Percentiles rank a stretch among this genome's conserved stretches.
phyloP scores from a whole-genome alignment of 2,888 invertebrate genomes.

The Melanophora roralis region DNA sequence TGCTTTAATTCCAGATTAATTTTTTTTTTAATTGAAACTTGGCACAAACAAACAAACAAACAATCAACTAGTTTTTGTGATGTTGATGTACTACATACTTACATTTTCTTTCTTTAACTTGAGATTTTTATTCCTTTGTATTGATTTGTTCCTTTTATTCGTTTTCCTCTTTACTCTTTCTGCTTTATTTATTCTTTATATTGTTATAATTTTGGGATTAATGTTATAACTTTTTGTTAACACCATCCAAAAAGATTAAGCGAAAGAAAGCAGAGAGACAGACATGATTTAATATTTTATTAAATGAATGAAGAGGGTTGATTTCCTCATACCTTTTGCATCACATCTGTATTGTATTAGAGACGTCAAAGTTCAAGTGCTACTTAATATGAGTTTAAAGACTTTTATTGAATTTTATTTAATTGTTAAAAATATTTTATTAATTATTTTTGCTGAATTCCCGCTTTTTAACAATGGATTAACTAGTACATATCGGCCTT shows the following conservation, averaged over 20 bases:
- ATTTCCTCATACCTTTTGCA: slow-evolving; percentile 12
- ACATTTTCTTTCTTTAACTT: slow-evolving; percentile 30
- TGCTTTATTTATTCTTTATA: slow-evolving; percentile 41
- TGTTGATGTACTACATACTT: slow-evolving; percentile 7
- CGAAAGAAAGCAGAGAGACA: background rate
- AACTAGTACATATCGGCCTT: background rate
- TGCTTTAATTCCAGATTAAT: no score
- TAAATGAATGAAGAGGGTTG: slow-evolving; percentile 45
- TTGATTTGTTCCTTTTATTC: slow-evolving; percentile 38
- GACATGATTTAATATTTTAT: slow-evolving; percentile 5
- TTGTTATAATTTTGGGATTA: slow-evolving; percentile 58
- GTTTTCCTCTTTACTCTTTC: background rate
- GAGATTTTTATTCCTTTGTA: slow-evolving; percentile 33
- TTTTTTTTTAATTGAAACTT: no score
- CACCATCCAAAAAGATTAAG: slow-evolving; percentile 6
- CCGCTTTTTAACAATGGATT: background rate
- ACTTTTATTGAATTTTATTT: slow-evolving; percentile 53
- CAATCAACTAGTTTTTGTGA: no score
- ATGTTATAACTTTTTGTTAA: slow-evolving; percentile 52
- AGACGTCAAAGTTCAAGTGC: slow-evolving; percentile 61
- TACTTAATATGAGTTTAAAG: slow-evolving; percentile 46
- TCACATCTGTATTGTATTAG: slow-evolving; percentile 25
- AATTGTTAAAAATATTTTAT: slow-evolving; percentile 33
- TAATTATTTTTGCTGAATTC: slow-evolving; percentile 6
- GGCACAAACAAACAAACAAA: no score